Evolutionary conservation across 2,888 invertebrate species (phyloP).

Genomic region (Lepidochrysops patricia): DNA sequence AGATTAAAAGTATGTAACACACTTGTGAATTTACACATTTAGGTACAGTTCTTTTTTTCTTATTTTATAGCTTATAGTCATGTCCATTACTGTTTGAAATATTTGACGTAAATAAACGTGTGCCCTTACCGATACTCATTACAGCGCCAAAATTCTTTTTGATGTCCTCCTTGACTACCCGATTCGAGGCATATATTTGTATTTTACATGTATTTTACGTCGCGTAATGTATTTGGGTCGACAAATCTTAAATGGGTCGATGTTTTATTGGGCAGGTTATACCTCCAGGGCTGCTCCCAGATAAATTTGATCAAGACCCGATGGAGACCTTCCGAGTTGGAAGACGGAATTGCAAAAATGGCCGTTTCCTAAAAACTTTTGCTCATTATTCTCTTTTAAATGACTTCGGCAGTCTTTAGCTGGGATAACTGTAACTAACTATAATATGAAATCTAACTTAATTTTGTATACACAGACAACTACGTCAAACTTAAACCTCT

Average conservation of each 20-base stretch:
- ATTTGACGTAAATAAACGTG: too few species aligned
- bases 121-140: not conserved
- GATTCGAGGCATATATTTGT: not conserved
- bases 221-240: not conserved
- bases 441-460: too few species aligned
- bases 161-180: not conserved
- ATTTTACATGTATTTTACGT: not conserved
- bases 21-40: too few species aligned
- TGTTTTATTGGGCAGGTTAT: not conserved
- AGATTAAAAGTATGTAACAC: too few species aligned
- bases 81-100: too few species aligned
- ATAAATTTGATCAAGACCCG: constrained; percentile 1
- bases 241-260: not conserved
- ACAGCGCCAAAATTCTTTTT: not conserved
- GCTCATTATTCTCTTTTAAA: not conserved
- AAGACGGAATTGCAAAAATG: not conserved
- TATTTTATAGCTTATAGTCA: too few species aligned
- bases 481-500: too few species aligned
- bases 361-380: not conserved
- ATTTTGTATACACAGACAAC: too few species aligned
- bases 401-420: not conserved
- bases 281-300: not conserved
- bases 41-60: too few species aligned
- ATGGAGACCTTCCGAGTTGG: constrained; percentile 1
- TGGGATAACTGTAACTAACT: not conserved